These are phyloP conservation scores for Callyntrura sp. DNA, from an alignment of 2,888 invertebrate genomes.

Conservation along the genomic window DNA sequence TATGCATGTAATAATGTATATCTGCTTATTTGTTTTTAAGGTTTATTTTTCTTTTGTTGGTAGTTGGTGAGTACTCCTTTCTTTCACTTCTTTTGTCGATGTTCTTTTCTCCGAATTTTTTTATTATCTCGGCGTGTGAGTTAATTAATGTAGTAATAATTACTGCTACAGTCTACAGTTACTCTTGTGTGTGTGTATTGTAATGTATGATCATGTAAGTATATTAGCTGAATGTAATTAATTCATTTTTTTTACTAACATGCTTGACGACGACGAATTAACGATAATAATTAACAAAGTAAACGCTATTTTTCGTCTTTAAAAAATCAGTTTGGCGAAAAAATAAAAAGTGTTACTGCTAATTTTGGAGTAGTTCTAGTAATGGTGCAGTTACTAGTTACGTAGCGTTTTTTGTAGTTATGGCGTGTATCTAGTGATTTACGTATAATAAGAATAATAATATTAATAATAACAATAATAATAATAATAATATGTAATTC, in stretches of 20 bases:
- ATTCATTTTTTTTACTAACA: conserved; percentile 5
- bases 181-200: conserved; percentile 9
- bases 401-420: conserved; percentile 56
- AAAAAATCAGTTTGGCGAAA: conserved; percentile 54
- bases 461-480: no score
- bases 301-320: conserved; percentile 23
- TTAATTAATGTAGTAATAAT: conserved; percentile 28
- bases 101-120: no score
- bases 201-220: conserved; percentile 1
- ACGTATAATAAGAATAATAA: neutral
- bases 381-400: conserved; percentile 19
- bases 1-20: no score
- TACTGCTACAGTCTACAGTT: conserved; percentile 33
- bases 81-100: neutral
- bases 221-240: conserved; percentile 18
- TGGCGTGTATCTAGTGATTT: conserved; percentile 27
- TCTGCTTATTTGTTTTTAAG: neutral
- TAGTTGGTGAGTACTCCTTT: conserved; percentile 24
- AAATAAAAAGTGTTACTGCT: conserved; percentile 33
- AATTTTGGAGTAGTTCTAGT: neutral
- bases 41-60: neutral
- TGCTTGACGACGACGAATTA: neutral
- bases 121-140: neutral
- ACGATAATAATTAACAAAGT: conserved; percentile 24
- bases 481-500: conserved; percentile 28